Evolutionary conservation across 2,888 invertebrate species (phyloP), one percentile per base, ranked within the genome.

Genomic region (Hydrotaea diabolus): DNA sequence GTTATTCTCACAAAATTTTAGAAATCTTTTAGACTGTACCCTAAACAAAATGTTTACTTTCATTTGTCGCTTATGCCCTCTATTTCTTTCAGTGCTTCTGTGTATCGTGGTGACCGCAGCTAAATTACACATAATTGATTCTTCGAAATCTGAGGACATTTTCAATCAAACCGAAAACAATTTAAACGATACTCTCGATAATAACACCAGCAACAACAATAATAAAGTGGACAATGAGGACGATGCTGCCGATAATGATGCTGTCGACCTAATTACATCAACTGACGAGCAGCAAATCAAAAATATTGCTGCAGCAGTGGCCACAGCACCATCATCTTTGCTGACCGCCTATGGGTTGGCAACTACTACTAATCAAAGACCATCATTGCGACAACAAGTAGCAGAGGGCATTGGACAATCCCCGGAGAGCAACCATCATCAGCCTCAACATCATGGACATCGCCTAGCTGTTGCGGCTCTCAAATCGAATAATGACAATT

Each of bases 401-500:
- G 31, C 31, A 31, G 7, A 7, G 31, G 7, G 3, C 31, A 7
- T 31, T 31, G 31, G 31, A 7, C 31, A 46, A 69, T 31, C 62
- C 21, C 31, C 62, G 31, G n/a, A 11, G 8, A 26, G 23, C 8
- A n/a, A 13, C 39, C 15, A n/a, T 49, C 49, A 39, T 17, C 59
- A 64, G 66, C 19, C 8, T n/a, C n/a, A n/a, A n/a, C n/a, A n/a
- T 11, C 66, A 21, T 5, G 3, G 21, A 19, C 66, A 66, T 17
- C 39, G 21, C 7, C 46, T 19, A 8, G 0, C 39, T n/a, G 46
- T 21, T 17, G 11, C 43, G 46, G 23, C 15, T 23, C 13, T 46
- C 43, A 74, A 76, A 77, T 82, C 76, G 74, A 82, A 79, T 85
- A 79, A 77, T 13, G 55, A 74, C 39, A 17, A 81, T 78, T 84